Conservation (phyloP, 2,888 invertebrate species). For the Sphaerophoria rueppellii region DNA sequence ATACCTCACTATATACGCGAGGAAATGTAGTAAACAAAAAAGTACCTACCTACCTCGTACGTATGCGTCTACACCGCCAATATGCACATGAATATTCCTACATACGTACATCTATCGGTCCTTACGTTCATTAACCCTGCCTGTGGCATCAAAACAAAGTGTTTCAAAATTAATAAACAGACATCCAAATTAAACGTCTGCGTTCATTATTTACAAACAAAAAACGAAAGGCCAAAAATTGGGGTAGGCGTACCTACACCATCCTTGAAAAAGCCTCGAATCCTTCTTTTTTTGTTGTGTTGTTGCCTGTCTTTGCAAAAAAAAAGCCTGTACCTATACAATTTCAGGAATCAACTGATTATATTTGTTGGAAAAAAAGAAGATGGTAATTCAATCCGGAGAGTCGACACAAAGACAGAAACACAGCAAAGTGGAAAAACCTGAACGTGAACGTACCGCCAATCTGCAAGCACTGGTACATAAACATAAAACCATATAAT, state of each 20-base stretch:
- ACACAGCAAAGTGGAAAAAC: neutral
- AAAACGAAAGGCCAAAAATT: constrained; percentile 11
- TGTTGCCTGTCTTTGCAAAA: neutral
- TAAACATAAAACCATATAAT: neutral
- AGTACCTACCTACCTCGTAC: neutral
- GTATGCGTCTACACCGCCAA: neutral
- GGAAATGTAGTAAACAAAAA: too few relatives aligned
- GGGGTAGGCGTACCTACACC: constrained; percentile 24
- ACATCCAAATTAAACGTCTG: constrained; percentile 12
- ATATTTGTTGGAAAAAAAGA: neutral
- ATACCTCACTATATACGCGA: too few relatives aligned
- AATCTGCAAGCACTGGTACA: neutral
- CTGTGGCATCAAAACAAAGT: constrained; percentile 16
- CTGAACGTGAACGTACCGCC: neutral
- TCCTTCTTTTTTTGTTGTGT: neutral
- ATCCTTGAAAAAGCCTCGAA: neutral
- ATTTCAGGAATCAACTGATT: constrained; percentile 31
- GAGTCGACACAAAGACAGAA: constrained; percentile 6
- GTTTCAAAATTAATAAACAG: constrained; percentile 21
- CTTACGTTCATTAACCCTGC: constrained; percentile 36
- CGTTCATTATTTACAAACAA: constrained; percentile 20
- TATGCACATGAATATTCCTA: neutral
- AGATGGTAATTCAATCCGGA: constrained; percentile 27
- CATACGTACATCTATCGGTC: neutral
- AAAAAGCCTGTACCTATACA: constrained; percentile 1